phyloP scores from a whole-genome alignment of 30 jellyfish, hydroid and myxozoan genomes.

The Hydractinia echinata region DNA sequence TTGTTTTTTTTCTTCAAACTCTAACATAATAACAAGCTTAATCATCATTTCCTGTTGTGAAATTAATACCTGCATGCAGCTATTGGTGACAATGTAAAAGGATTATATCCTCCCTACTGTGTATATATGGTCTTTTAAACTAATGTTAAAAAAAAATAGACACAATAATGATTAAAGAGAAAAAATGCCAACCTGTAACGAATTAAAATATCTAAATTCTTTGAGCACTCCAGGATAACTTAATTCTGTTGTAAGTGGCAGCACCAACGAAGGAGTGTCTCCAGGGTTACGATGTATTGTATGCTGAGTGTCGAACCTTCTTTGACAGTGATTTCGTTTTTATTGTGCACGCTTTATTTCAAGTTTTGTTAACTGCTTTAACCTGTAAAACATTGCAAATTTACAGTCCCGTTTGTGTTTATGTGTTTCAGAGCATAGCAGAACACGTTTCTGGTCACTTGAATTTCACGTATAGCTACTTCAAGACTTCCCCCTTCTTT shows the following conservation, averaged over 20 bases:
- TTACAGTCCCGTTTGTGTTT: not conserved
- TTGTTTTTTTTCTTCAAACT: too few relatives aligned
- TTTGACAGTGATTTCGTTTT: not conserved
- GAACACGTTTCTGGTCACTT: too few relatives aligned
- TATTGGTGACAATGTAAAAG: too few relatives aligned
- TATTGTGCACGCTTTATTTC: not conserved
- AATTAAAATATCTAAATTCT: not conserved
- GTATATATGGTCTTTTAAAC: too few relatives aligned
- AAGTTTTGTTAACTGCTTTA: not conserved
- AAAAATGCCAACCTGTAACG: slow-evolving; percentile 6
- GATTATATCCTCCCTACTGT: too few relatives aligned
- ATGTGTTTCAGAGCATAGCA: not conserved
- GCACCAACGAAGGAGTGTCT: not conserved
- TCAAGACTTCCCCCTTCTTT: too few relatives aligned
- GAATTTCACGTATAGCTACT: too few relatives aligned
- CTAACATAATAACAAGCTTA: too few relatives aligned
- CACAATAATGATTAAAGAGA: too few relatives aligned
- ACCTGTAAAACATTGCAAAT: not conserved
- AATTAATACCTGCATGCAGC: too few relatives aligned
- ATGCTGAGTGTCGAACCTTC: slow-evolving; percentile 6
- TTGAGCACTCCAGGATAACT: not conserved
- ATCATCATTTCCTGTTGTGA: too few relatives aligned
- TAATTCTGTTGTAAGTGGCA: not conserved
- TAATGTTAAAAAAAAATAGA: too few relatives aligned
- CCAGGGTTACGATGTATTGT: slow-evolving; percentile 1